A percentile compares a stretch with the other conserved stretches of the same genome.
Evolutionary conservation across 2,888 invertebrate genomes (phyloP).

Genomic region (Drosophila flavopinicola): DNA sequence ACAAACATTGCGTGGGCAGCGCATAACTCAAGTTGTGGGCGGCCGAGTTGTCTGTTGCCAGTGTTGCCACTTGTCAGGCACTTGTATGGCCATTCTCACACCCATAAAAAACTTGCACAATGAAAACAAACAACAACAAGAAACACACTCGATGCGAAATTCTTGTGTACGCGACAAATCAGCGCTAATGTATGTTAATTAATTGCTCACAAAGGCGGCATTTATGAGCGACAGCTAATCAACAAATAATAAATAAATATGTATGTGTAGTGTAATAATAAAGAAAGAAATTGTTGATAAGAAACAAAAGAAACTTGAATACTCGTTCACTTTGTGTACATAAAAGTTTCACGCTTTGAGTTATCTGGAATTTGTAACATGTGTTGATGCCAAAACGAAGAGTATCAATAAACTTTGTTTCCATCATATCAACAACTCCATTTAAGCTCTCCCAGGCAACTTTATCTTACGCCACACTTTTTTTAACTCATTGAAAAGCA

Average conservation of each 20-base stretch:
- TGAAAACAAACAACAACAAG: too few relatives aligned
- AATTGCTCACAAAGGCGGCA: conserved; percentile 39
- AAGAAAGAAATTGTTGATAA: conserved; percentile 6
- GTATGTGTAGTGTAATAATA: not conserved
- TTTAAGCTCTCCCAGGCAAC: too few relatives aligned
- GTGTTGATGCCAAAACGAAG: too few relatives aligned
- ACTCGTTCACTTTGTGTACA: not conserved
- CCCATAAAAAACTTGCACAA: conserved; percentile 54
- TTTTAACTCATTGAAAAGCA: too few relatives aligned
- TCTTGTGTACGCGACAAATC: conserved; percentile 31
- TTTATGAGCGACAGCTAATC: conserved; percentile 17
- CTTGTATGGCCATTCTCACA: conserved; percentile 56
- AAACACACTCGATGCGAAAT: conserved; percentile 35
- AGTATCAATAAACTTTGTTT: too few relatives aligned
- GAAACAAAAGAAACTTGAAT: conserved; percentile 2
- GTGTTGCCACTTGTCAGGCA: conserved; percentile 36
- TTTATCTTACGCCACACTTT: too few relatives aligned
- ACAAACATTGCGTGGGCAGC: conserved; percentile 36
- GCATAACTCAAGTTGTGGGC: conserved; percentile 57
- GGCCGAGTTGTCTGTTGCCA: conserved; percentile 36
- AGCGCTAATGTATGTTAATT: conserved; percentile 55
- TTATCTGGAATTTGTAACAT: too few relatives aligned
- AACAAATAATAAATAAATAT: conserved; percentile 26
- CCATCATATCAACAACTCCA: too few relatives aligned
- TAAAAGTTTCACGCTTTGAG: too few relatives aligned